These are phyloP conservation scores for Drosophila mettleri DNA, from an alignment of 2,888 invertebrate genomes.

Conservation along the genomic window DNA sequence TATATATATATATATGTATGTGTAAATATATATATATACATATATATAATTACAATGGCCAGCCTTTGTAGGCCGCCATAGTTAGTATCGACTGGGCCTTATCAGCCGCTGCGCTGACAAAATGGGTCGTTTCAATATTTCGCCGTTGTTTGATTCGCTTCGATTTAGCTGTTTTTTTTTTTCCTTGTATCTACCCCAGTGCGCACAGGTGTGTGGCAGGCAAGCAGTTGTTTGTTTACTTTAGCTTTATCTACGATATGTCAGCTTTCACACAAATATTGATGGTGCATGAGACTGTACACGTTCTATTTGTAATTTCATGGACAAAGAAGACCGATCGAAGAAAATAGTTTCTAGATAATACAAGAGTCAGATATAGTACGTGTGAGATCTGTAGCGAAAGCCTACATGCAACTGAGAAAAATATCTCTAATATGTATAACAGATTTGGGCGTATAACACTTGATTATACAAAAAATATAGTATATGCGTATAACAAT, in stretches of 20 bases:
- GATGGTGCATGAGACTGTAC: slow-evolving; percentile 52
- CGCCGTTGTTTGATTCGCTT: slow-evolving; percentile 7
- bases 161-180: slow-evolving; percentile 1
- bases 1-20: not conserved
- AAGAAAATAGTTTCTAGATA: not conserved
- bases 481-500: not conserved
- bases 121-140: slow-evolving; percentile 44
- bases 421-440: not conserved
- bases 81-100: slow-evolving; percentile 25
- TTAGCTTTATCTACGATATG: slow-evolving; percentile 54
- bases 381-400: not conserved
- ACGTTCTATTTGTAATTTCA: slow-evolving; percentile 41
- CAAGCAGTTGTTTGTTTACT: slow-evolving; percentile 65
- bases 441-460: not conserved
- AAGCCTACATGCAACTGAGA: not conserved
- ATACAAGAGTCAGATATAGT: not conserved
- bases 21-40: slow-evolving; percentile 6
- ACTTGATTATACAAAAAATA: not conserved
- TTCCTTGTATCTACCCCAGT: slow-evolving; percentile 31
- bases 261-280: slow-evolving; percentile 57
- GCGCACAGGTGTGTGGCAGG: slow-evolving; percentile 50
- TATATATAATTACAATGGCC: slow-evolving; percentile 47
- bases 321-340: slow-evolving; percentile 23
- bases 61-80: slow-evolving; percentile 46
- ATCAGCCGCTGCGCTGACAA: slow-evolving; percentile 40